Percentiles rank a stretch among this genome's conserved stretches.
Evolutionary conservation across 2,113 vertebrate genomes (phyloP).

Genomic region (Centropus bengalensis): DNA sequence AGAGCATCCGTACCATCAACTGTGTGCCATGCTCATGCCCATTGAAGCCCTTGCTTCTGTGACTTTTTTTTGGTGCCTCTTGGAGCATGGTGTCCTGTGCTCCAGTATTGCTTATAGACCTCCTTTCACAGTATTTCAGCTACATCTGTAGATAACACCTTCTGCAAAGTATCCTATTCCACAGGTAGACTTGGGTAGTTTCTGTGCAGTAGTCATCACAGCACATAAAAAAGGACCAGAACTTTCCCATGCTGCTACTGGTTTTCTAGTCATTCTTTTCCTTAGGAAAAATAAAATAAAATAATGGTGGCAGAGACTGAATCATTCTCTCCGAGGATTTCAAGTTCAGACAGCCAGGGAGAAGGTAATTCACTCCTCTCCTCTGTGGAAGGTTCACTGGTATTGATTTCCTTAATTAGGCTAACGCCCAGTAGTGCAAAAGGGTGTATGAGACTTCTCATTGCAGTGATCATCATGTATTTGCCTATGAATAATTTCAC

Average conservation of each 20-base stretch:
- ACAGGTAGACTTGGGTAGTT: fast-evolving
- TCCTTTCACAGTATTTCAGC: not conserved
- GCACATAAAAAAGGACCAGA: not conserved
- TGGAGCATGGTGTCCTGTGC: not conserved
- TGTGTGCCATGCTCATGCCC: not conserved
- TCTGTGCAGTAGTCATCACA: not conserved
- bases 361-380: not conserved
- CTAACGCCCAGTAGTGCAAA: fast-evolving
- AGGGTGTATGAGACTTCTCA: not conserved
- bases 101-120: not conserved
- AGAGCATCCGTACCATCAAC: not conserved
- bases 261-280: not conserved
- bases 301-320: not conserved
- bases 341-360: not conserved
- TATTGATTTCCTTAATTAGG: not conserved
- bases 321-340: not conserved
- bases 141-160: not conserved
- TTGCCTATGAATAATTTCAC: conserved; percentile 22
- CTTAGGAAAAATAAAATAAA: not conserved
- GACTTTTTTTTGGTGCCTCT: not conserved
- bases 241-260: not conserved
- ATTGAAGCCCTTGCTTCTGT: not conserved
- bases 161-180: not conserved
- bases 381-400: not conserved
- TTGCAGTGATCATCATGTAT: not conserved